A percentile compares a stretch with the other conserved stretches of the same genome.
Evolutionary conservation across 2,797 vertebrate species (phyloP).

Genomic region (Squalus acanthias): DNA sequence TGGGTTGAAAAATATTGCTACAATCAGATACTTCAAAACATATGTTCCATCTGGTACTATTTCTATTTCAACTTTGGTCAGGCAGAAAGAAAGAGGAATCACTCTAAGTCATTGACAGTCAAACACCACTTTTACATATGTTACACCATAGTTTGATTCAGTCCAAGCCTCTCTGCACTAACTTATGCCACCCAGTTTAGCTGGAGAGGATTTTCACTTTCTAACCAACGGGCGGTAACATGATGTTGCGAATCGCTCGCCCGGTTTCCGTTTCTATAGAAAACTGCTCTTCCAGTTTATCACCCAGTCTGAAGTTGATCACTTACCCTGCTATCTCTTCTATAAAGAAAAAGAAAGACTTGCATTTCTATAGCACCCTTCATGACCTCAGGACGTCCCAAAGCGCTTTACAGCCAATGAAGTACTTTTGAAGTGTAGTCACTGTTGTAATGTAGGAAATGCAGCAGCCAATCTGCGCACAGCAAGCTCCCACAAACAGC

Average conservation of each 20-base stretch:
- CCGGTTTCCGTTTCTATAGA: not conserved
- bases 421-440: not conserved
- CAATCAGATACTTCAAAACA: not conserved
- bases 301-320: not conserved
- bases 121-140: not conserved
- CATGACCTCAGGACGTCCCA: not conserved
- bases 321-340: not conserved
- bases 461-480: not conserved
- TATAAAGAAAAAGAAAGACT: not conserved
- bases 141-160: not conserved
- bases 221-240: not conserved
- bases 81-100: not conserved
- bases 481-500: not conserved
- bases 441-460: not conserved
- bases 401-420: not conserved
- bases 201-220: not conserved
- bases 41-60: slow-evolving; percentile 8
- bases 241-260: not conserved
- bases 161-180: not conserved
- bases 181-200: not conserved
- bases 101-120: not conserved
- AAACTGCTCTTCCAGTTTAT: not conserved
- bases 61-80: not conserved
- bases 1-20: slow-evolving; percentile 27
- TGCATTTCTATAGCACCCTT: not conserved